phyloP scores from a whole-genome alignment of 2,797 vertebrate genomes.

The Microchirus variegatus region DNA sequence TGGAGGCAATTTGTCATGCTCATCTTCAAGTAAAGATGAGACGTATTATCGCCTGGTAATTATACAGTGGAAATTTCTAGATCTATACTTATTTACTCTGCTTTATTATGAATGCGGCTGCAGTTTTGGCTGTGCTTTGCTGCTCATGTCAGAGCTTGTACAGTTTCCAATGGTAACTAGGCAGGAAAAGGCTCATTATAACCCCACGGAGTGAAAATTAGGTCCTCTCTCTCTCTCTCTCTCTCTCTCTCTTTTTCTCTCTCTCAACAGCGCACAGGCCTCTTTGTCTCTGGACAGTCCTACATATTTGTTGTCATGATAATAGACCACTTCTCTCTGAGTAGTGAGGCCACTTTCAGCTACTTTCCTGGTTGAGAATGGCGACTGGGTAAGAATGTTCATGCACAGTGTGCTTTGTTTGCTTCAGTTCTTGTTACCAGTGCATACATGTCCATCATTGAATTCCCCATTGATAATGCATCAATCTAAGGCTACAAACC shows the following conservation, averaged over 20 bases:
- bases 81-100: conserved; percentile 36
- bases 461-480: conserved; percentile 19
- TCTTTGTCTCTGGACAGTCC: conserved; percentile 63
- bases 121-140: conserved; percentile 41
- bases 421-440: not conserved
- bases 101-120: conserved; percentile 31
- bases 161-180: conserved; percentile 64
- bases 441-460: not conserved
- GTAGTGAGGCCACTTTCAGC: conserved; percentile 49
- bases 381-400: conserved; percentile 3
- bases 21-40: conserved; percentile 21
- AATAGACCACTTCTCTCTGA: conserved; percentile 53
- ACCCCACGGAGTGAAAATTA: conserved; percentile 72
- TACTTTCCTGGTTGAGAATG: conserved; percentile 25
- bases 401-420: conserved; percentile 1
- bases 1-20: conserved; percentile 27
- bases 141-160: conserved; percentile 54
- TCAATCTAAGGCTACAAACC: not conserved
- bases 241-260: no score
- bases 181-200: conserved; percentile 73
- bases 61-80: conserved; percentile 12
- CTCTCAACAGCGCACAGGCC: conserved; percentile 43
- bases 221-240: conserved; percentile 46
- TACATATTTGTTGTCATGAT: conserved; percentile 65
- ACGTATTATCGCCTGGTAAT: conserved; percentile 23